phyloP scores from a whole-genome alignment of 2,797 vertebrate genomes.

The Danio jaintianensis region DNA sequence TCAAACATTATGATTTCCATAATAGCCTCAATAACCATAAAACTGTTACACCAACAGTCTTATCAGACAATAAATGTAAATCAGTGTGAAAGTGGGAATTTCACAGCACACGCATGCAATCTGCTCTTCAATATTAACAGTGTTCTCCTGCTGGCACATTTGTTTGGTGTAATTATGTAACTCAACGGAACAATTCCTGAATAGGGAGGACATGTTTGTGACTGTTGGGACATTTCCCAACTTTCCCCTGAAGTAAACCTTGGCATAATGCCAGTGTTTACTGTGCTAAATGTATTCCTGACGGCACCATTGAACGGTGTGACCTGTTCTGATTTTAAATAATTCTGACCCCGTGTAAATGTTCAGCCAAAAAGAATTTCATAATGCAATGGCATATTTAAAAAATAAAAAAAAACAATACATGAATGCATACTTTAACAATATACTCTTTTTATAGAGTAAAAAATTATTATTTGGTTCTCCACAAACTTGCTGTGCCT shows the following conservation, averaged over 20 bases:
- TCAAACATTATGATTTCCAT: neutral
- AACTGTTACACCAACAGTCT: neutral
- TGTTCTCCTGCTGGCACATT: neutral
- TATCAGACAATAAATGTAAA: neutral
- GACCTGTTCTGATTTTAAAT: no score
- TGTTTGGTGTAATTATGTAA: neutral
- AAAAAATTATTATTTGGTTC: no score
- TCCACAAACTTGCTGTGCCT: no score
- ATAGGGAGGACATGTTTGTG: neutral
- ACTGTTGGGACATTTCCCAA: neutral
- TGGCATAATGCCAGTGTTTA: neutral
- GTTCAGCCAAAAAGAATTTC: no score
- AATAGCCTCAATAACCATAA: neutral
- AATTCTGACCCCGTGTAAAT: no score
- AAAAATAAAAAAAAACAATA: no score
- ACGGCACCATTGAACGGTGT: neutral
- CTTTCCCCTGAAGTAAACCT: neutral
- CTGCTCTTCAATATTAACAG: neutral
- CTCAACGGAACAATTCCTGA: neutral
- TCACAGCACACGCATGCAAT: neutral
- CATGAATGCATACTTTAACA: no score
- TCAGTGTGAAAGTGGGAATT: no score
- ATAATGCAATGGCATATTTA: no score
- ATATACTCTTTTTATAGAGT: no score
- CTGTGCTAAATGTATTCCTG: neutral